These are phyloP conservation scores for zebrafish (Danio rerio) DNA, from an alignment of 2,113 vertebrate species.

Conservation along the genomic window DNA sequence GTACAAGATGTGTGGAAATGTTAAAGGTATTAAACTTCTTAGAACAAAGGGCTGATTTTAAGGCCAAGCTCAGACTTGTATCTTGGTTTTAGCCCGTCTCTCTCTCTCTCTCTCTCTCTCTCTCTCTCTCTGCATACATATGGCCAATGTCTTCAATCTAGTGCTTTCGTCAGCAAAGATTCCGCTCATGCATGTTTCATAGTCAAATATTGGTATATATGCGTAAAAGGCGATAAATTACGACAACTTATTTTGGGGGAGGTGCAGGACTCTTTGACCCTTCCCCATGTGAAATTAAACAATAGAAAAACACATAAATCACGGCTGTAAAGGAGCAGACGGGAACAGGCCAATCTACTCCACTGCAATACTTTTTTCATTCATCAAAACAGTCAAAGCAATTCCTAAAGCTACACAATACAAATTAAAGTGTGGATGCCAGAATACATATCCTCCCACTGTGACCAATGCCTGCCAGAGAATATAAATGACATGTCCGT, in stretches of 20 bases:
- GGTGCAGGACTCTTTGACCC: constrained; percentile 71
- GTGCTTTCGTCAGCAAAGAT: not conserved
- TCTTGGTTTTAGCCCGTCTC: not conserved
- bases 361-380: constrained; percentile 80
- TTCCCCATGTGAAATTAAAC: constrained; percentile 78
- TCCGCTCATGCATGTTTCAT: constrained; percentile 20
- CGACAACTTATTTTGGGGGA: constrained; percentile 71
- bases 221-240: constrained; percentile 70
- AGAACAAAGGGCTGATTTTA: constrained; percentile 39
- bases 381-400: constrained; percentile 81
- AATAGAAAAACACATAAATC: constrained; percentile 85
- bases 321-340: constrained; percentile 72
- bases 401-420: constrained; percentile 62
- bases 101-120: not conserved
- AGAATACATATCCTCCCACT: constrained; percentile 69
- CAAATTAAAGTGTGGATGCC: constrained; percentile 78
- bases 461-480: constrained; percentile 58
- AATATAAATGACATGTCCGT: constrained; percentile 63
- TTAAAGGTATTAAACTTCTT: constrained; percentile 34
- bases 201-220: constrained; percentile 68
- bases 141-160: not conserved
- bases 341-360: constrained; percentile 79
- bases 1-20: constrained; percentile 40
- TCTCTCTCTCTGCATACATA: constrained; percentile 1
- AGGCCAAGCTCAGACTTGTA: constrained; percentile 1